These are phyloP conservation scores for Boloria euphrosyne DNA, from an alignment of 2,888 invertebrate species.

Conservation along the genomic window DNA sequence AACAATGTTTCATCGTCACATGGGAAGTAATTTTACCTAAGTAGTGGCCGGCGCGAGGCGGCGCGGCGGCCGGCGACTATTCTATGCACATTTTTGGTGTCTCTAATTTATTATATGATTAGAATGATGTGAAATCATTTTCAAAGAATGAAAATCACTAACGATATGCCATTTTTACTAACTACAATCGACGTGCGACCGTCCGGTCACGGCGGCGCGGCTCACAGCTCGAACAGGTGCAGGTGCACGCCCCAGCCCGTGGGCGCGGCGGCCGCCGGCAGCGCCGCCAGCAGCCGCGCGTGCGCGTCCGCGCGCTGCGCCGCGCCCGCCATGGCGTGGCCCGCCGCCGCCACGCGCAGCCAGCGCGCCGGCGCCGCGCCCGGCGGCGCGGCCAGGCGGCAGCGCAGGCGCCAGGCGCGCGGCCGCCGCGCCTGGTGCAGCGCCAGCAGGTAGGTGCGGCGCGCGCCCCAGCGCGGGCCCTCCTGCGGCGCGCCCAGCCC, in stretches of 20 bases:
- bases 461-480: slow-evolving; percentile 44
- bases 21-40: no score
- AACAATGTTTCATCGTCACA: no score
- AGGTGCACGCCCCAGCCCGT: slow-evolving; percentile 87
- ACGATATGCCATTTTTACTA: no score
- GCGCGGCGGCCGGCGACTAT: no score
- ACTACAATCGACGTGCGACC: no score
- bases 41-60: no score
- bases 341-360: slow-evolving; percentile 83
- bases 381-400: slow-evolving; percentile 33
- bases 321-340: slow-evolving; percentile 81
- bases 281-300: slow-evolving; percentile 77
- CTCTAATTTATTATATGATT: no score
- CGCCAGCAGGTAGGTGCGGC: slow-evolving; percentile 45
- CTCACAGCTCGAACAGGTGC: slow-evolving; percentile 76
- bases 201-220: neutral
- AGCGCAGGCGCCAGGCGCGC: slow-evolving; percentile 28
- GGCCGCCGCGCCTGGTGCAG: slow-evolving; percentile 37
- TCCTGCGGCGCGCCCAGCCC: slow-evolving; percentile 26
- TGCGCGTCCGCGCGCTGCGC: slow-evolving; percentile 74
- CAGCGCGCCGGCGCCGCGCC: slow-evolving; percentile 62
- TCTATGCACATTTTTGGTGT: no score
- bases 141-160: no score
- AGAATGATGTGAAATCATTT: no score
- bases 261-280: slow-evolving; percentile 85